These are phyloP conservation scores for Tachina grossa DNA, from an alignment of 2,888 invertebrate genomes.

Conservation along the genomic window DNA sequence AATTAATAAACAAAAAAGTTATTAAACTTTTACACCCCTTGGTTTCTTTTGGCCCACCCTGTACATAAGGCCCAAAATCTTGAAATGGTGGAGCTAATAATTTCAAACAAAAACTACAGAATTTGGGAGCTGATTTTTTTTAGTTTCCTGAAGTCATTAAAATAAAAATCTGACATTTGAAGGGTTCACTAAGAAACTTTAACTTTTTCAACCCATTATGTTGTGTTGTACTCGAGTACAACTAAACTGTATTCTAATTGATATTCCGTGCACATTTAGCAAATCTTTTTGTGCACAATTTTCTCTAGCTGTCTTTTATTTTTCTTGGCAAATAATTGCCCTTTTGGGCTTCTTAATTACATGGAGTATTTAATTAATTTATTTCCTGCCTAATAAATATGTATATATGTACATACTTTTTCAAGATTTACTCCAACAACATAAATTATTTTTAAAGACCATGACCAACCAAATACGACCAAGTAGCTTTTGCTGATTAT, in stretches of 20 bases:
- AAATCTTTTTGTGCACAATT: not conserved
- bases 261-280: not conserved
- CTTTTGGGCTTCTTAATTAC: not conserved
- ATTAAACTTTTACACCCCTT: too few relatives aligned
- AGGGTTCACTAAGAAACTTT: not conserved
- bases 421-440: not conserved
- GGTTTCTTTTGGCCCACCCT: too few relatives aligned
- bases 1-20: too few relatives aligned
- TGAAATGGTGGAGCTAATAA: too few relatives aligned
- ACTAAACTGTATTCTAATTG: not conserved
- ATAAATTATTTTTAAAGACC: not conserved
- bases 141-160: too few relatives aligned
- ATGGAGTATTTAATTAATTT: constrained; percentile 33
- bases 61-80: too few relatives aligned
- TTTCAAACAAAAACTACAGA: too few relatives aligned
- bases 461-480: not conserved
- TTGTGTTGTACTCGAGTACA: not conserved
- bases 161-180: too few relatives aligned
- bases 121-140: too few relatives aligned
- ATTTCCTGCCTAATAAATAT: not conserved
- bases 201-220: not conserved
- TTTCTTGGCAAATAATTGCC: not conserved
- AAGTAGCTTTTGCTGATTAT: too few relatives aligned
- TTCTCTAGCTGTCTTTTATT: not conserved
- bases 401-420: not conserved